A percentile compares a stretch with the other conserved stretches of the same genome.
phyloP scores from a whole-genome alignment of 2,797 vertebrate species.

The Myotis findleyi region DNA sequence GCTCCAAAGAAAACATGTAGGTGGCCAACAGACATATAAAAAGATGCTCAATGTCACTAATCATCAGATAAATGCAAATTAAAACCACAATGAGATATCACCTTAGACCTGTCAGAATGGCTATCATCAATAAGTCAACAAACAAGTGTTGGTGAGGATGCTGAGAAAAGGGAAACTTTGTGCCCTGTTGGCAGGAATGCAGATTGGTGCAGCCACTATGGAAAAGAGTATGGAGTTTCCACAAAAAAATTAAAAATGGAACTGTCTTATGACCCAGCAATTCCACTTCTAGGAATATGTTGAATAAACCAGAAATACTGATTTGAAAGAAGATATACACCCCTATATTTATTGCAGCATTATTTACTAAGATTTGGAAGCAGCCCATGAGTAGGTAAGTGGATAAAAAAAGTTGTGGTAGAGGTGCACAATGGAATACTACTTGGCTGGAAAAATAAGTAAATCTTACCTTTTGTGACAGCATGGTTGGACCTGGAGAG shows the following conservation, averaged over 20 bases:
- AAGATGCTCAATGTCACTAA: not conserved
- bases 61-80: not conserved
- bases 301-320: not conserved
- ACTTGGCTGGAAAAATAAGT: not conserved
- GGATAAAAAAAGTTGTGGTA: not conserved
- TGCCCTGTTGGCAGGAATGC: not conserved
- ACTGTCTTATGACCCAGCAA: not conserved
- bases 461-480: not conserved
- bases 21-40: not conserved
- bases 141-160: not conserved
- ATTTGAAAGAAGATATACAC: not conserved
- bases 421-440: not conserved
- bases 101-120: not conserved
- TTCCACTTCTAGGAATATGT: not conserved
- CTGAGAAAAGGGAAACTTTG: not conserved
- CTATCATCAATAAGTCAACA: not conserved
- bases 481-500: not conserved
- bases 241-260: not conserved
- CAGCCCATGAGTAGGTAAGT: not conserved
- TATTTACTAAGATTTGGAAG: not conserved
- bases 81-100: not conserved
- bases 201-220: not conserved
- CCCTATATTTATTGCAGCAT: not conserved
- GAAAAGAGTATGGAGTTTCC: not conserved
- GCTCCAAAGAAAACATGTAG: not conserved